Base-by-base conservation (phyloP, 2,888 invertebrate species). In the Drosophila antonietae region DNA sequence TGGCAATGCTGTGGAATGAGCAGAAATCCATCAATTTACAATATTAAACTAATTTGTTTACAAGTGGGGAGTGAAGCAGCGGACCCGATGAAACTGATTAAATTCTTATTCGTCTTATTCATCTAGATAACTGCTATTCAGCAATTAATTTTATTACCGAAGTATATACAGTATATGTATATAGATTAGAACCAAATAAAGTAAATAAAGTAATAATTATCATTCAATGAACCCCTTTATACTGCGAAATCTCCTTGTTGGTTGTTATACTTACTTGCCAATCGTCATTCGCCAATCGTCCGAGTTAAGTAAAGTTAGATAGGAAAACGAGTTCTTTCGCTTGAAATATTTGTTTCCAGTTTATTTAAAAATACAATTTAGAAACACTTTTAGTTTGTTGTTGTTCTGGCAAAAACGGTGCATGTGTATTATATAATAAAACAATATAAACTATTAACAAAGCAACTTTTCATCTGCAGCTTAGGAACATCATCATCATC, bases 381-480 rank as follows among this genome's bases (percentile, higher is more conserved):
- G 62, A 78, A 78, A 78, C 81, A 75, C 44, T 76, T 73, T 67
- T 51, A 68, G 67, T 64, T 70, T 66, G 61, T 67, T 66, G 61
- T 67, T 61, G 53, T 55, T 39, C 10, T 62, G 65, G 75, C 73
- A 78, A 83, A 86, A 82, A 86, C 73, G 53, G 57, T 73, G 53
- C 67, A 52, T 67, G 41, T 68, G 64, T 73, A 66, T 73, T 56
- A 73, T 87, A 78, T 78, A 78, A 68, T 82, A 82, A 88, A 85
- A 85, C 85, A 85, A 85, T 88, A 83, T 82, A 88, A 86, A 86
- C 85, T 88, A 83, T 80, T 86, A 86, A 86, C 85, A 88, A 86
- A 88, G 86, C 81, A 86, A 86, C 81, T 83, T 71, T 75, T 78
- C 68, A 74, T 83, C 74, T 79, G 81, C 73, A 81, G 77, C 73